Conservation (phyloP, 2,113 vertebrate genomes). For the Hiodon alosoides region DNA sequence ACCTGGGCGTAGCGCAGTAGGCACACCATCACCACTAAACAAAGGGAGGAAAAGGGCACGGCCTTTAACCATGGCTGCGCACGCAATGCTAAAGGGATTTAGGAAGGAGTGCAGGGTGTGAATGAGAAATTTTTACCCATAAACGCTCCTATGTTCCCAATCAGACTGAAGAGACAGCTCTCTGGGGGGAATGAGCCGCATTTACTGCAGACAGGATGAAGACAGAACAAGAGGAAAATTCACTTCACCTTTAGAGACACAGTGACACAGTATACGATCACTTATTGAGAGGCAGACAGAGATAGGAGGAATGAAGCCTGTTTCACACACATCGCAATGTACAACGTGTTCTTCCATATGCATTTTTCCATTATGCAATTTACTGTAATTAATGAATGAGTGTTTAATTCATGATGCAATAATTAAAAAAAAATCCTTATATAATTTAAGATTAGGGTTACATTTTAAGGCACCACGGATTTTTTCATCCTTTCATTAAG, state of each 20-base stretch:
- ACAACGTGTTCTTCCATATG: too few species aligned
- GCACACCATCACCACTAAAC: slow-evolving; percentile 80
- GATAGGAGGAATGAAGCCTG: too few species aligned
- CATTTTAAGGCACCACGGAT: too few species aligned
- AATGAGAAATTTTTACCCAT: slow-evolving; percentile 70
- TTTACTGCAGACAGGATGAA: slow-evolving; percentile 62
- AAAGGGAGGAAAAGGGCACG: background rate
- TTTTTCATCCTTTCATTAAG: too few species aligned
- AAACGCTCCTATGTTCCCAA: slow-evolving; percentile 85
- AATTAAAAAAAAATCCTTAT: too few species aligned
- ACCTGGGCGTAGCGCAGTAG: slow-evolving; percentile 83
- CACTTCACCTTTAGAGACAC: background rate
- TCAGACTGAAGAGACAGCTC: slow-evolving; percentile 89
- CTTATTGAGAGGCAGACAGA: too few species aligned
- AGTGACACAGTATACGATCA: background rate
- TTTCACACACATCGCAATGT: too few species aligned
- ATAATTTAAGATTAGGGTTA: too few species aligned
- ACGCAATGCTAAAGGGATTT: too few species aligned
- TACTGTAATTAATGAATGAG: too few species aligned
- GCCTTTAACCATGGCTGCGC: background rate
- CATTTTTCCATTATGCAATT: too few species aligned
- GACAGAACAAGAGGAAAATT: slow-evolving; percentile 12
- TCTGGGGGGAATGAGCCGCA: slow-evolving; percentile 86
- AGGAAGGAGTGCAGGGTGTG: background rate
- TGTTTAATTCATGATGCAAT: too few species aligned